A percentile compares a stretch with the other conserved stretches of the same genome.
Evolutionary conservation across 2,888 invertebrate species (phyloP).

Genomic region (Caenorhabditis sp.): DNA sequence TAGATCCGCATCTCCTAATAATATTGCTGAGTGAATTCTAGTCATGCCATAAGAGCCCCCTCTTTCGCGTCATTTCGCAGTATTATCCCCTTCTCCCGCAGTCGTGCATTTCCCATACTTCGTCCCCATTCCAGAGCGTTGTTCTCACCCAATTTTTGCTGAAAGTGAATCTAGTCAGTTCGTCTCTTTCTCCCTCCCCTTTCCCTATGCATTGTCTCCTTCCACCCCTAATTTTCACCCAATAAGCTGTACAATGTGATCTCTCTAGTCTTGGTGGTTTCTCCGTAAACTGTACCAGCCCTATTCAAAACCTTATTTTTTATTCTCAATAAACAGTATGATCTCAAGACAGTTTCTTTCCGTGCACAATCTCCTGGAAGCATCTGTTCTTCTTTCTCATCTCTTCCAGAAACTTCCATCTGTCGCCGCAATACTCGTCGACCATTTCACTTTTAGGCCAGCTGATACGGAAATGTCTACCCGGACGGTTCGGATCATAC

Average conservation of each 20-base stretch:
- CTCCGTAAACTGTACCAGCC: slow-evolving; percentile 31
- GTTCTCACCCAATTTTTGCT: slow-evolving; percentile 1
- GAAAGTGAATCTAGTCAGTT: slow-evolving; percentile 50
- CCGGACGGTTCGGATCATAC: slow-evolving; percentile 24
- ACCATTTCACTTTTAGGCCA: slow-evolving; percentile 27
- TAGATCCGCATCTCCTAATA: slow-evolving; percentile 14
- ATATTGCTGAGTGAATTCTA: slow-evolving; percentile 54
- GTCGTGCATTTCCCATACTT: slow-evolving; percentile 42
- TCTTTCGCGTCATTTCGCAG: slow-evolving; percentile 31
- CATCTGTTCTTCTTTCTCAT: slow-evolving; percentile 25
- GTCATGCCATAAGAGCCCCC: slow-evolving; percentile 48
- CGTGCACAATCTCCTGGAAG: slow-evolving; percentile 30
- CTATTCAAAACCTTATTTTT: background rate
- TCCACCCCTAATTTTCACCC: background rate
- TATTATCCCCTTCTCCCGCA: slow-evolving; percentile 28
- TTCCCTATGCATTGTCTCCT: background rate
- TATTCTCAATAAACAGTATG: background rate
- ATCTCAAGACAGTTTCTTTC: slow-evolving; percentile 11
- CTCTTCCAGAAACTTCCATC: slow-evolving; percentile 35
- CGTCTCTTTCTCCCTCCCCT: background rate
- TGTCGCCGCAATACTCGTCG: slow-evolving; percentile 29
- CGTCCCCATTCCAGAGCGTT: slow-evolving; percentile 30
- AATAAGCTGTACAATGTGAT: slow-evolving; percentile 48
- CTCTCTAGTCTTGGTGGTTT: slow-evolving; percentile 51
- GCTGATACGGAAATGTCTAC: slow-evolving; percentile 36